A percentile compares a stretch with the other conserved stretches of the same genome.
phyloP scores from a whole-genome alignment of 2,888 invertebrate genomes.

The Hirtodrosophila cameraria region DNA sequence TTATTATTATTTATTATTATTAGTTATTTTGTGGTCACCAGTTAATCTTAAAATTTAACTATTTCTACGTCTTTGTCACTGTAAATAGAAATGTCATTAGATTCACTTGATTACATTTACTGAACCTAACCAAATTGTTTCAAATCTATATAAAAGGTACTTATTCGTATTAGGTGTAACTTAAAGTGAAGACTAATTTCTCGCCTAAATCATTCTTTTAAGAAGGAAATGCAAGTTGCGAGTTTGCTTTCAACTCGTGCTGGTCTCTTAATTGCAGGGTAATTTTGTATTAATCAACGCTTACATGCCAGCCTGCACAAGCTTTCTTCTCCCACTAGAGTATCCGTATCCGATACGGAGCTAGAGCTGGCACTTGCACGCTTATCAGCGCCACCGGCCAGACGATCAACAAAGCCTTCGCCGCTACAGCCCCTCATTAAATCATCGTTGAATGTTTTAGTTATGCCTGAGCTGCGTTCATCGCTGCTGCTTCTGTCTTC shows the following conservation, averaged over 20 bases:
- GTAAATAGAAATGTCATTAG: no score
- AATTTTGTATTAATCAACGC: slow-evolving; percentile 6
- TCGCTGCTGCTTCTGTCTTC: slow-evolving; percentile 19
- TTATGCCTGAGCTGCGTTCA: background rate
- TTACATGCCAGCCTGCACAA: slow-evolving; percentile 40
- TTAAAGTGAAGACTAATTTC: no score
- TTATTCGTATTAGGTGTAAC: no score
- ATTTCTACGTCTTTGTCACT: no score
- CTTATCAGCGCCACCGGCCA: slow-evolving; percentile 60
- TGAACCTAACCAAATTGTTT: no score
- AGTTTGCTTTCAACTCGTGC: slow-evolving; percentile 8
- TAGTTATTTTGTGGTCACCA: no score
- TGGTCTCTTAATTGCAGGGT: slow-evolving; percentile 18
- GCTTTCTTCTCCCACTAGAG: slow-evolving; percentile 53
- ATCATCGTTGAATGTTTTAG: background rate
- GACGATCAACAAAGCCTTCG: slow-evolving; percentile 21
- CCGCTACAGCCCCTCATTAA: slow-evolving; percentile 11
- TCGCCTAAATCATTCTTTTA: background rate
- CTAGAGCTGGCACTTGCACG: slow-evolving; percentile 8
- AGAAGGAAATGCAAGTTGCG: background rate
- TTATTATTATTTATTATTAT: no score
- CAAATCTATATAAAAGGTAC: no score
- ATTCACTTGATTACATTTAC: no score
- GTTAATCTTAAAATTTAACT: no score
- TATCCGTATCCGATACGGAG: slow-evolving; percentile 62